These are phyloP conservation scores for Eretmocerus hayati DNA, from an alignment of 2,888 invertebrate genomes.

Conservation along the genomic window DNA sequence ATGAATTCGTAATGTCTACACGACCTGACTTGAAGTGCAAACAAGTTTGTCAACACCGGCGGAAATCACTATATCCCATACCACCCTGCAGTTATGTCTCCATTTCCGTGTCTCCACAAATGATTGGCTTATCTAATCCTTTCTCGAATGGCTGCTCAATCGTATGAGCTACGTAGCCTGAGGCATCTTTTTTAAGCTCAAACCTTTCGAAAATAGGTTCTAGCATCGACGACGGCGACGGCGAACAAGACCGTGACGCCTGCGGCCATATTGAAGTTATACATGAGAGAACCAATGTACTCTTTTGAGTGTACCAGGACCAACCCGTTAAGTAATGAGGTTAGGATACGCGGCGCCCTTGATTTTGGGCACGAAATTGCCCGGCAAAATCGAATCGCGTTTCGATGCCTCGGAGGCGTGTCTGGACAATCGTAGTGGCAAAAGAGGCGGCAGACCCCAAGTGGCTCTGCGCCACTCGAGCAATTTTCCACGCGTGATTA, in stretches of 20 bases:
- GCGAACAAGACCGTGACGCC: background rate
- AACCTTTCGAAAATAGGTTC: too few species aligned
- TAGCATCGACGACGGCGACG: background rate
- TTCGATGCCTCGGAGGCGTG: slow-evolving; percentile 42
- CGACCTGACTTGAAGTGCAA: too few species aligned
- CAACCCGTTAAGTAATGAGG: slow-evolving; percentile 38
- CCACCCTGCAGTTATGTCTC: too few species aligned
- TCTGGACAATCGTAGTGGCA: slow-evolving; percentile 46
- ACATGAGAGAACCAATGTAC: slow-evolving; percentile 12
- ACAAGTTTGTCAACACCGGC: too few species aligned
- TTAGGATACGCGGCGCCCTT: slow-evolving; percentile 32
- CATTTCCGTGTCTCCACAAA: too few species aligned
- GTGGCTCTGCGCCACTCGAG: slow-evolving; percentile 40
- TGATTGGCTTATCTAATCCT: too few species aligned
- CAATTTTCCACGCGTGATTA: slow-evolving; percentile 44
- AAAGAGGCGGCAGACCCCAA: too few species aligned
- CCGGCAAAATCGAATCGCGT: slow-evolving; percentile 47
- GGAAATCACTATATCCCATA: too few species aligned
- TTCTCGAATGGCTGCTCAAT: too few species aligned
- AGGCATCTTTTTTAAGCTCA: too few species aligned
- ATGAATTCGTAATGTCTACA: too few species aligned
- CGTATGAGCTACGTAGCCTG: too few species aligned
- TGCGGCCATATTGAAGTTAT: background rate
- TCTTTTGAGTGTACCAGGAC: background rate
- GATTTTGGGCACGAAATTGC: slow-evolving; percentile 46